A percentile compares a stretch with the other conserved stretches of the same genome.
Conservation (phyloP, 2,113 vertebrate species). For the Carassius gibelio region DNA sequence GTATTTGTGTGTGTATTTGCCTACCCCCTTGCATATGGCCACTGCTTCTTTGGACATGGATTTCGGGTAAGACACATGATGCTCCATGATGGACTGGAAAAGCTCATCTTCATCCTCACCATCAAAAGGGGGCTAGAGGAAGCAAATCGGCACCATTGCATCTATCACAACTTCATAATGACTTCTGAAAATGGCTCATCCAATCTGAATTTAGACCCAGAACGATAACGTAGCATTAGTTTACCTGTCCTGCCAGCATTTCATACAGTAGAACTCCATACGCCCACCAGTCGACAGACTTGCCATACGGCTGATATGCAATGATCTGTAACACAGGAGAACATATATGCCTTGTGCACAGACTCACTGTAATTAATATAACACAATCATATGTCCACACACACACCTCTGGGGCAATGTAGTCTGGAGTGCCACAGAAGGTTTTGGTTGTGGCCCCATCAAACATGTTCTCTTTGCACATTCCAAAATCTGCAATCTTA, state of each 20-base stretch:
- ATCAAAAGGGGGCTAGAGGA: constrained; percentile 90
- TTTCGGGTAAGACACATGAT: constrained; percentile 96
- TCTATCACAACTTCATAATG: neutral
- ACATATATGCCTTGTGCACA: neutral
- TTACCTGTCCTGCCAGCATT: constrained; percentile 97
- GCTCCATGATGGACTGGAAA: constrained; percentile 99
- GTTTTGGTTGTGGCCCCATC: constrained; percentile 76
- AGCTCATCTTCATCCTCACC: constrained; percentile 97
- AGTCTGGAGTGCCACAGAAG: constrained; percentile 79
- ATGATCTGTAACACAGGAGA: constrained; percentile 83
- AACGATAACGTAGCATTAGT: neutral
- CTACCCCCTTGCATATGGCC: constrained; percentile 98
- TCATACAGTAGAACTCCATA: constrained; percentile 97
- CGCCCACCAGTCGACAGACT: constrained; percentile 98
- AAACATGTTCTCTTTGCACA: constrained; percentile 80
- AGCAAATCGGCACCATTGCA: neutral
- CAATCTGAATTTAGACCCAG: neutral
- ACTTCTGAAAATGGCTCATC: neutral
- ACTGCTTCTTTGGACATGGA: constrained; percentile 98
- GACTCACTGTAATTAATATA: neutral
- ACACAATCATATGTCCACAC: neutral
- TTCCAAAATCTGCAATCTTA: constrained; percentile 79
- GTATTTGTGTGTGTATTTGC: constrained; percentile 48
- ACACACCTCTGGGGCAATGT: constrained; percentile 77
- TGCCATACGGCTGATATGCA: constrained; percentile 97